Base-by-base conservation (phyloP, 2,113 vertebrate species). In the Nerophis lumbriciformis region DNA sequence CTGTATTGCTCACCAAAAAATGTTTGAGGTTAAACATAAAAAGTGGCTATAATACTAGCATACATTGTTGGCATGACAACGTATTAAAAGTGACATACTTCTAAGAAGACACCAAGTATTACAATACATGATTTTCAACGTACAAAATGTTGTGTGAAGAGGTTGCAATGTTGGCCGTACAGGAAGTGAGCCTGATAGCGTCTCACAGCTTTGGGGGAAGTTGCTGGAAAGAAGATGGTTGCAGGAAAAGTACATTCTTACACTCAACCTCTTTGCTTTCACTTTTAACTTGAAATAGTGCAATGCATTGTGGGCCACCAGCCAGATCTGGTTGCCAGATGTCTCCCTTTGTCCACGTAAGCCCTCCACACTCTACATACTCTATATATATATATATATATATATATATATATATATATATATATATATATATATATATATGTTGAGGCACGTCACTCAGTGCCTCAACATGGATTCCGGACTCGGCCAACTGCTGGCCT, bases 161-260 rank as follows among this genome's bases (percentile, higher is more conserved):
- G 15, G 53, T 53, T 65, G 19, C 19, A 19, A 72, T 73, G 58
- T 65, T 15, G 64, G 42, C 73, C 57, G 66, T 42, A 78, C 76
- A 86, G 87, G 79, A 86, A 78, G 64, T 77, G 50, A 63, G 71
- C 69, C 66, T 49, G 42, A 37, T 28, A 36, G 49, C 47, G 19
- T 13, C 60, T 71, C 16, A 21, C 54, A 71, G 72, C 56, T 79
- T 62, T 4, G 3, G 37, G 65, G 61, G 54, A n/a, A 19, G 45
- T 13, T 50, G 36, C 51, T 66, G 19, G 48, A 52, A 68, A 42
- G 14, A 14, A 19, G 55, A 51, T 11, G 36, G 52, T 61, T 3
- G 50, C 16, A 55, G 44, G 55, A 65, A 42, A 42, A 42, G 37
- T 38, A 19, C 19, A 19, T 19, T 19, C 19, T 19, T 19, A 19